phyloP scores from a whole-genome alignment of 92 coral and sea anemone genomes.

The Porites lobata region DNA sequence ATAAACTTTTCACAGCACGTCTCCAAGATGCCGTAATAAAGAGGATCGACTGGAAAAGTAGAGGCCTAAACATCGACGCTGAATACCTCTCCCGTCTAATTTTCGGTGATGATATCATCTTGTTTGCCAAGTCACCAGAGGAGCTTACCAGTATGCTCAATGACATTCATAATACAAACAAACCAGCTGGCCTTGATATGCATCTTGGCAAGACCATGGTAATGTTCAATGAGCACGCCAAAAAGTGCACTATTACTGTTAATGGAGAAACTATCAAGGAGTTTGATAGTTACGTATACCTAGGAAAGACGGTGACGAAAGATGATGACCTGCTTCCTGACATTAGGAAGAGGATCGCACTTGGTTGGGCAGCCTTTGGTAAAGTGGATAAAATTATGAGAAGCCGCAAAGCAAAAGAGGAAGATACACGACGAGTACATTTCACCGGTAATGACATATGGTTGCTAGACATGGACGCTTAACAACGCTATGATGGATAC shows the following conservation, averaged over 20 bases:
- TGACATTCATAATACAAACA: background rate
- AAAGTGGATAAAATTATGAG: constrained; percentile 2
- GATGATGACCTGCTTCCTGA: background rate
- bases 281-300: constrained; percentile 13
- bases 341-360: background rate
- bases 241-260: background rate
- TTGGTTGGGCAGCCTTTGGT: background rate
- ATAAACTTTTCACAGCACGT: constrained; percentile 10
- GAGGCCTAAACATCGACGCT: constrained; percentile 9
- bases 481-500: too few relatives aligned
- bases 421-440: too few relatives aligned
- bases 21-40: constrained; percentile 3
- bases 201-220: background rate
- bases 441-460: background rate
- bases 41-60: background rate
- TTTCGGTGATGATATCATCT: constrained; percentile 20
- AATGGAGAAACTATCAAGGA: constrained; percentile 6
- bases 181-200: background rate
- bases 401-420: background rate
- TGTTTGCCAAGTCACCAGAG: background rate
- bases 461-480: background rate
- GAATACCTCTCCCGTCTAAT: constrained; percentile 23
- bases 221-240: background rate
- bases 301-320: background rate
- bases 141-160: background rate